These are phyloP conservation scores for Sicus ferrugineus DNA, from an alignment of 2,888 invertebrate species.

Conservation along the genomic window DNA sequence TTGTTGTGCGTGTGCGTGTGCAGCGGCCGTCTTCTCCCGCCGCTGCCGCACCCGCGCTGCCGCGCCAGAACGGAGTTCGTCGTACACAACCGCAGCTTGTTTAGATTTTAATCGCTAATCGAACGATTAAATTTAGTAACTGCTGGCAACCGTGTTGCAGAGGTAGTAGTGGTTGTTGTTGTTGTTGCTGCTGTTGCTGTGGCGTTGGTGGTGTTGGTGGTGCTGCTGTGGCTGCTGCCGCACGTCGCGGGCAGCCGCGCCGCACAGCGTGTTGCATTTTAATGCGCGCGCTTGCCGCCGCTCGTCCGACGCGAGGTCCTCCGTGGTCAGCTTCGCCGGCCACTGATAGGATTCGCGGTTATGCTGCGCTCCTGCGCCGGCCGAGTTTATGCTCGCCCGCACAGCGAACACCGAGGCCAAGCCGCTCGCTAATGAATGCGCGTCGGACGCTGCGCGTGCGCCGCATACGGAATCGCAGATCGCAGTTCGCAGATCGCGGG, in stretches of 20 bases:
- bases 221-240: conserved; percentile 18
- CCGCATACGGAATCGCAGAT: conserved; percentile 24
- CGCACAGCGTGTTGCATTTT: conserved; percentile 12
- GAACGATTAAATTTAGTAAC: conserved; percentile 52
- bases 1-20: conserved; percentile 5
- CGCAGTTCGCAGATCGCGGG: not conserved
- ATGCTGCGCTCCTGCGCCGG: not conserved
- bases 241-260: not conserved
- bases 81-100: not conserved
- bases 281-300: not conserved
- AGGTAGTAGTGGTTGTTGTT: not conserved
- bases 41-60: not conserved
- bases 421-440: conserved; percentile 12
- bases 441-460: conserved; percentile 26
- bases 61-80: not conserved
- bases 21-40: not conserved
- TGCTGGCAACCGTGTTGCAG: conserved; percentile 37
- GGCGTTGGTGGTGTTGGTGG: not conserved
- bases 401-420: not conserved
- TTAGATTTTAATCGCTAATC: conserved; percentile 22
- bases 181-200: conserved; percentile 10
- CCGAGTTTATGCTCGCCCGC: not conserved
- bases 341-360: not conserved
- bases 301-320: not conserved
- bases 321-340: not conserved